phyloP scores from a whole-genome alignment of 2,113 vertebrate species.

The Laticauda laticaudata region DNA sequence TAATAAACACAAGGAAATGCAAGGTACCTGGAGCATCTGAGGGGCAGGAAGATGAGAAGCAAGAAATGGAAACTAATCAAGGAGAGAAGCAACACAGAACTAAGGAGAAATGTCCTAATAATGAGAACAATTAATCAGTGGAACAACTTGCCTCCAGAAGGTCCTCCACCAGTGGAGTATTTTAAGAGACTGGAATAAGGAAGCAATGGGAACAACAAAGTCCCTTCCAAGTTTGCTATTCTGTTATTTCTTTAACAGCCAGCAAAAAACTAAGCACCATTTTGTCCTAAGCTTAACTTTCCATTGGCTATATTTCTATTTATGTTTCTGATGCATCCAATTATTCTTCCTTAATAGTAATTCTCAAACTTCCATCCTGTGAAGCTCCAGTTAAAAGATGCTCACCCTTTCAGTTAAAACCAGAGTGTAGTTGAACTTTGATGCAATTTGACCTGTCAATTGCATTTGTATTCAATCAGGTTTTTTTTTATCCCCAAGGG shows the following conservation, averaged over 20 bases:
- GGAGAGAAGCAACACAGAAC: not conserved
- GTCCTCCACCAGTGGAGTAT: not conserved
- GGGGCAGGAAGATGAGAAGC: not conserved
- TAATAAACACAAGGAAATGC: not conserved
- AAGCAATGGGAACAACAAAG: not conserved
- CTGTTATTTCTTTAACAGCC: not conserved
- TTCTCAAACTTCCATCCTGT: not conserved
- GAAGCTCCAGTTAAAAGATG: not conserved
- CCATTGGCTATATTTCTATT: not conserved
- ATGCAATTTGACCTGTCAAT: not conserved
- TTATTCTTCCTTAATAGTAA: not conserved
- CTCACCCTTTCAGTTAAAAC: not conserved
- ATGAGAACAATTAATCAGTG: not conserved
- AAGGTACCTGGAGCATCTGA: not conserved
- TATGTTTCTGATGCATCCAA: not conserved
- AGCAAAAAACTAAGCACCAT: not conserved
- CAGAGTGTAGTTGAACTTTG: not conserved
- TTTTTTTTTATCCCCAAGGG: not conserved
- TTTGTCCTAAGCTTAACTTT: not conserved
- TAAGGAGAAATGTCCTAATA: not conserved
- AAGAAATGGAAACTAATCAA: not conserved
- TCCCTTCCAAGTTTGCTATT: not conserved
- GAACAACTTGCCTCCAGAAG: not conserved
- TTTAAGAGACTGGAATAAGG: not conserved
- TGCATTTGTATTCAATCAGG: not conserved